Percentiles rank a stretch among this genome's conserved stretches.
Evolutionary conservation across 2,797 vertebrate genomes (phyloP).

Genomic region (Aselliscus stoliczkanus): DNA sequence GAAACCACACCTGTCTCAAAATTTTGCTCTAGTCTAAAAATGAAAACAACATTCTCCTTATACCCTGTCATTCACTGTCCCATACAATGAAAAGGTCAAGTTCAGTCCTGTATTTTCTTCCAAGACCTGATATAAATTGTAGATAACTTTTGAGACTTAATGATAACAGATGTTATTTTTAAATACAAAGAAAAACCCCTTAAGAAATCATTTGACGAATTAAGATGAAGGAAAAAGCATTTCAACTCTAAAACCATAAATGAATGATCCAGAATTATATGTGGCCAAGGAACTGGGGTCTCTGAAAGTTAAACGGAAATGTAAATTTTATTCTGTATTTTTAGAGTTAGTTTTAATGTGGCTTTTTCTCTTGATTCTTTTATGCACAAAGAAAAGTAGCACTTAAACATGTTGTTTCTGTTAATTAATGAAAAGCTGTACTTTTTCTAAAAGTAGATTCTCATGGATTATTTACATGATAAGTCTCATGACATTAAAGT

Average conservation of each 20-base stretch:
- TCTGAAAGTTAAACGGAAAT: neutral
- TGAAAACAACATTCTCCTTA: neutral
- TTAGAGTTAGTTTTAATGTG: neutral
- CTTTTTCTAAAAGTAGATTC: conserved; percentile 2
- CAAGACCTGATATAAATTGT: neutral
- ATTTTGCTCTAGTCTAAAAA: neutral
- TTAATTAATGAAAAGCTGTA: conserved; percentile 12
- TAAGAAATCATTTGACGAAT: neutral
- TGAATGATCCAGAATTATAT: neutral
- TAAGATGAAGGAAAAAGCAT: neutral
- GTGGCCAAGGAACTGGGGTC: neutral
- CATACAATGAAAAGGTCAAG: neutral
- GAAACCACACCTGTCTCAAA: neutral
- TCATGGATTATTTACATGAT: conserved; percentile 20
- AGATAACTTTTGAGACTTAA: neutral
- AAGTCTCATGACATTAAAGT: neutral
- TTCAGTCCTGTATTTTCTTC: neutral
- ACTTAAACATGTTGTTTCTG: neutral
- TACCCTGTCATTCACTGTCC: neutral
- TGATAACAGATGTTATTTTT: neutral
- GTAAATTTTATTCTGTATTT: neutral
- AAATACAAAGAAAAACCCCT: neutral
- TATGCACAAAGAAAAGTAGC: neutral
- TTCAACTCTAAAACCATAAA: neutral
- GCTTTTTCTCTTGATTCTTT: neutral